Evolutionary conservation across 2,113 vertebrate species (phyloP), one percentile per base, ranked within the genome.

Genomic region (Orientallactaga bullata): DNA sequence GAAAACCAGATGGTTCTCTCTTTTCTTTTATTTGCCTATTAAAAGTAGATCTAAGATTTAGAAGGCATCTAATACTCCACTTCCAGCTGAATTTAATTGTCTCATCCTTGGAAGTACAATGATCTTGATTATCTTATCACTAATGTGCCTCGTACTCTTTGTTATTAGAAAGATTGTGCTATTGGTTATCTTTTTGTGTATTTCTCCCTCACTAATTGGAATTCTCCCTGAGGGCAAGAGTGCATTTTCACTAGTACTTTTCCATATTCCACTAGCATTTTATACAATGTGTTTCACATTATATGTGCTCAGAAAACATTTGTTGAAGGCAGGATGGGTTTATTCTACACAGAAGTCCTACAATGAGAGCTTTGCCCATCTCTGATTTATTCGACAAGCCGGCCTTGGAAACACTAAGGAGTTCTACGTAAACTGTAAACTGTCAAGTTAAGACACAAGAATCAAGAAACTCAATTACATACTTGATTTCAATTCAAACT

Each of bases 11-110:
- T 93, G 93, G 81, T 66, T 77, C 82, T 91, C 61, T 91, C 73
- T 24, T 80, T 91, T 60, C 83, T 95, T 92, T 95, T 85, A 82
- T 92, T 66, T 93, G 79, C 77, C 79, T 85, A 85, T 95, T 96
- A 95, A 91, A 95, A 93, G 69, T 79, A 87, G 65, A 89, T 92
- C 89, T 92, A 89, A 91, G 77, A 89, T 81, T 89, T 63, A 95
- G 63, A 91, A 90, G 65, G 90, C 80, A 71, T 81, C 68, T 84
- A 93, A 91, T 72, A 94, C 35, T 89, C 86, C 39, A 95, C 84
- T 89, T 93, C 63, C 81, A 92, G 47, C 85, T 88, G 71, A 72
- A 94, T 91, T 81, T 87, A 95, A 95, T 87, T 82, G 91, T 39
- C 88, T 66, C 28, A 58, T 89, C 69, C 72, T 91, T 87, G 74